Evolutionary conservation across 2,797 vertebrate species (phyloP).

Genomic region (Notolabrus celidotus): DNA sequence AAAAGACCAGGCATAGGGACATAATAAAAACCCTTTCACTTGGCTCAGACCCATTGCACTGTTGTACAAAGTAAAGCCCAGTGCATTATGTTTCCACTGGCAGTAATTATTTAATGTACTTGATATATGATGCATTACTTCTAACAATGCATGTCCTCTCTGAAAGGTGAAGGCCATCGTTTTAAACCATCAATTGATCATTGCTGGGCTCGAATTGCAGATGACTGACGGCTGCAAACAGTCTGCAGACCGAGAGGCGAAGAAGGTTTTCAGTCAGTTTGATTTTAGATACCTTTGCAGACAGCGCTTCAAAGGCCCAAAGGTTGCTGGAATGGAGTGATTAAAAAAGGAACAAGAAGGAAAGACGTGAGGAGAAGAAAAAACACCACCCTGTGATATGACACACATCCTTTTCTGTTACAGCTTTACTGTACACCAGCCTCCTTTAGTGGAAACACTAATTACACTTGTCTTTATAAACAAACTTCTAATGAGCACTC

Average conservation of each 20-base stretch:
- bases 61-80: background rate
- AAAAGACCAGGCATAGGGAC: constrained; percentile 51
- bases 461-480: constrained; percentile 46
- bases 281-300: constrained; percentile 80
- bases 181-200: constrained; percentile 71
- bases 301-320: constrained; percentile 66
- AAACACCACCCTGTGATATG: background rate
- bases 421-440: background rate
- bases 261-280: constrained; percentile 74
- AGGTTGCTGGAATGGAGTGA: constrained; percentile 55
- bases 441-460: constrained; percentile 38
- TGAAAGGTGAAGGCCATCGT: constrained; percentile 57
- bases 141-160: constrained; percentile 40
- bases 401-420: constrained; percentile 12
- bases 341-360: constrained; percentile 48
- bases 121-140: constrained; percentile 31
- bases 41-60: constrained; percentile 15
- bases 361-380: constrained; percentile 31
- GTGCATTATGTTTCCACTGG: constrained; percentile 6
- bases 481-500: constrained; percentile 30
- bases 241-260: constrained; percentile 61
- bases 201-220: constrained; percentile 58
- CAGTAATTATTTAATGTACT: constrained; percentile 23
- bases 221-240: constrained; percentile 75
- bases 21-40: constrained; percentile 48